phyloP scores from a whole-genome alignment of 2,113 vertebrate species.

The Vanacampus margaritifer region DNA sequence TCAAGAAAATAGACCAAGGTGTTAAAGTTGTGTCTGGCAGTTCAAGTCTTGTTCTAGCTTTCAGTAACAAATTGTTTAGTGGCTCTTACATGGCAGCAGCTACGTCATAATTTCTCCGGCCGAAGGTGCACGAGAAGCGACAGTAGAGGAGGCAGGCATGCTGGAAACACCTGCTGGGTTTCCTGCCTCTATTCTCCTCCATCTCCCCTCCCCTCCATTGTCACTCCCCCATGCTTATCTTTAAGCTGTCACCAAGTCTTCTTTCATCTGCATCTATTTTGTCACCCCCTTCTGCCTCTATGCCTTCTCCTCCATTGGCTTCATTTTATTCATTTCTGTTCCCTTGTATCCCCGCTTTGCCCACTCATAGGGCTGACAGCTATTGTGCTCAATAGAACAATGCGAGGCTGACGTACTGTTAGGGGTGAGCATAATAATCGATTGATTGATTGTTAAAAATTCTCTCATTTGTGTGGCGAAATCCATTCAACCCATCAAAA shows the following conservation, averaged over 20 bases:
- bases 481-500: too few species aligned
- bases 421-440: background rate
- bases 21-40: background rate
- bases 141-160: slow-evolving; percentile 39
- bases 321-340: slow-evolving; percentile 26
- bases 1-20: too few species aligned
- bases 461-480: background rate
- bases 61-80: slow-evolving; percentile 24
- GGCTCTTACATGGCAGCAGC: slow-evolving; percentile 25
- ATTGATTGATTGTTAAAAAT: background rate
- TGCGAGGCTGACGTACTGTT: slow-evolving; percentile 4
- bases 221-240: slow-evolving; percentile 31
- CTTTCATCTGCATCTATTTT: slow-evolving; percentile 60
- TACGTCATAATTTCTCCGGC: slow-evolving; percentile 33
- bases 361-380: slow-evolving; percentile 42
- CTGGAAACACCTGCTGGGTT: slow-evolving; percentile 61
- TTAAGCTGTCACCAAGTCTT: slow-evolving; percentile 56
- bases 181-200: slow-evolving; percentile 50
- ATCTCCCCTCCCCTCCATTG: slow-evolving; percentile 39
- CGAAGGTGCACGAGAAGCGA: slow-evolving; percentile 41
- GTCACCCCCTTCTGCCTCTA: slow-evolving; percentile 24
- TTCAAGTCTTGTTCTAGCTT: background rate
- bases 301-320: slow-evolving; percentile 19
- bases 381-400: slow-evolving; percentile 27
- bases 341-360: slow-evolving; percentile 33